Percentiles rank a stretch among this genome's conserved stretches.
phyloP scores from a whole-genome alignment of 2,113 vertebrate genomes.

The Nothocercus nigrocapillus region DNA sequence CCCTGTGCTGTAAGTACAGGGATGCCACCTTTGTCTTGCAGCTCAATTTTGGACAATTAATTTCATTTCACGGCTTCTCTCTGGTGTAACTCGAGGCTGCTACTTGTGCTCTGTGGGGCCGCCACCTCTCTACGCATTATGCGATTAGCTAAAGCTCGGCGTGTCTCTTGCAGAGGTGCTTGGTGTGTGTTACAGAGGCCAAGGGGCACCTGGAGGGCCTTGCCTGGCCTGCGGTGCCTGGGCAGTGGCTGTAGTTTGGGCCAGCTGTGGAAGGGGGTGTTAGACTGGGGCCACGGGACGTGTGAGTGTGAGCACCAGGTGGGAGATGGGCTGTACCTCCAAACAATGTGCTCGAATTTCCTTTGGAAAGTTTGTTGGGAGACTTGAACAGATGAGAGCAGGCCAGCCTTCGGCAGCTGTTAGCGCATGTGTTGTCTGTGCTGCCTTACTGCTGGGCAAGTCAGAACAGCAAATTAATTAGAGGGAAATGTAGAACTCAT shows the following conservation, averaged over 20 bases:
- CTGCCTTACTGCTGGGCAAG: constrained; percentile 16
- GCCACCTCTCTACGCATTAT: fast-evolving
- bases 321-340: not conserved
- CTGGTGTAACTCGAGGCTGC: not conserved
- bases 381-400: not conserved
- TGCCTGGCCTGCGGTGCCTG: not conserved
- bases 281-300: fast-evolving
- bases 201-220: not conserved
- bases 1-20: fast-evolving
- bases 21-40: not conserved
- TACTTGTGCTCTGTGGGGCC: fast-evolving
- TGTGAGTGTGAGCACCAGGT: not conserved
- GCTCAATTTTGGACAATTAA: not conserved
- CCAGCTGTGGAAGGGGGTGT: not conserved
- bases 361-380: not conserved
- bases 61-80: not conserved
- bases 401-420: not conserved
- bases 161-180: fast-evolving
- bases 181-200: fast-evolving
- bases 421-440: not conserved
- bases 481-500: not conserved
- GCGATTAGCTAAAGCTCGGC: fast-evolving
- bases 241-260: not conserved
- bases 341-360: fast-evolving
- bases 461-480: constrained; percentile 4